Evolutionary conservation across 2,797 vertebrate genomes (phyloP).

Genomic region (Parauchenoglanis ngamensis): DNA sequence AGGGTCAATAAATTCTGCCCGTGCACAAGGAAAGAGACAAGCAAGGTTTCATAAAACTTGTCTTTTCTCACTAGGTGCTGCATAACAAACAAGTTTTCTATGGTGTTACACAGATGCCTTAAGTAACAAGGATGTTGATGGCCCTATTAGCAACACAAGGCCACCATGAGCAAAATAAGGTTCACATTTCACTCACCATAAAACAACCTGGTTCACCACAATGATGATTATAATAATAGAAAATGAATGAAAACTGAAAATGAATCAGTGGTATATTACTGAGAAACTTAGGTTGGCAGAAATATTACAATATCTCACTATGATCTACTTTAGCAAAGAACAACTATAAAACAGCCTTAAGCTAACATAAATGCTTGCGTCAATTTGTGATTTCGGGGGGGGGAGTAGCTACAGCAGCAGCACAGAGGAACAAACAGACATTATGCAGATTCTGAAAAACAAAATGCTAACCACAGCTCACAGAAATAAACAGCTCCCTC

Average conservation of each 20-base stretch:
- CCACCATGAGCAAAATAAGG: neutral
- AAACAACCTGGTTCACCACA: neutral
- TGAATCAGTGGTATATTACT: neutral
- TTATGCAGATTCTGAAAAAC: neutral
- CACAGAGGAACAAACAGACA: neutral
- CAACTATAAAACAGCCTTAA: slow-evolving; percentile 5
- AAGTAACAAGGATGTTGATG: neutral
- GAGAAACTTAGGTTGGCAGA: neutral
- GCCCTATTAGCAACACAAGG: neutral
- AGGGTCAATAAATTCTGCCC: slow-evolving; percentile 44
- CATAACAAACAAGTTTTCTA: neutral
- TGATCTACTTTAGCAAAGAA: neutral
- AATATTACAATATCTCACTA: neutral
- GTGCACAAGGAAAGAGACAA: slow-evolving; percentile 35
- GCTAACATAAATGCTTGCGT: neutral
- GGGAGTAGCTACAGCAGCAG: neutral
- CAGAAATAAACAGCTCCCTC: slow-evolving; percentile 1
- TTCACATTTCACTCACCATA: neutral
- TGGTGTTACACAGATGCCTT: neutral
- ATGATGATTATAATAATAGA: neutral
- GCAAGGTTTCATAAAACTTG: slow-evolving; percentile 33
- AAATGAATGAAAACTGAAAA: neutral
- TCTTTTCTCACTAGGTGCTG: neutral
- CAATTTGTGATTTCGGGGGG: neutral
- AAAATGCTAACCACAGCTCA: neutral